Percentiles rank a stretch among this genome's conserved stretches.
Conservation (phyloP, 2,797 vertebrate genomes). For the Paramormyrops hopkinsi region DNA sequence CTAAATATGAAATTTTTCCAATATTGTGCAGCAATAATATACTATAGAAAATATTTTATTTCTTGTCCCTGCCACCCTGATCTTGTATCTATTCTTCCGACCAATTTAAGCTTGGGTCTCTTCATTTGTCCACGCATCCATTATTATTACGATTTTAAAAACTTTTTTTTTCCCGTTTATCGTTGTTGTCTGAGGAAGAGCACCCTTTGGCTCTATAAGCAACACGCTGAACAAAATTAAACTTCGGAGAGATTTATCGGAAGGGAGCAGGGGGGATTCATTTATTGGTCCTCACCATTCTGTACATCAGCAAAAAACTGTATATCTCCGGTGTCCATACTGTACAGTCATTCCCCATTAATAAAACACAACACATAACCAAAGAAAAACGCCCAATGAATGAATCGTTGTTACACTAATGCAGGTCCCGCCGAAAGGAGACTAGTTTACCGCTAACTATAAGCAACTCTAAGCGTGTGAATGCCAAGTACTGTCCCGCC, state of each 20-base stretch:
- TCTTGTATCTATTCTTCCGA: background rate
- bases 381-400: background rate
- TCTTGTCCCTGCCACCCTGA: background rate
- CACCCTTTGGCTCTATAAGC: background rate
- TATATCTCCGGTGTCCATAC: background rate
- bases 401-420: background rate
- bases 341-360: background rate
- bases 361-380: background rate
- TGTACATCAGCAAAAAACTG: background rate
- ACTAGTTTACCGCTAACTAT: background rate
- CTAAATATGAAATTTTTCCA: background rate
- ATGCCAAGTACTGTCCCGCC: conserved; percentile 6
- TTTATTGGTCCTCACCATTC: background rate
- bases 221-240: background rate
- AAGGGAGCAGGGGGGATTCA: background rate
- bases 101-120: background rate
- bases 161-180: background rate
- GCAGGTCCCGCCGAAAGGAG: background rate
- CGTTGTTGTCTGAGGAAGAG: background rate
- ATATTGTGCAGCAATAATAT: background rate
- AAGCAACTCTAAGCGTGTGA: background rate
- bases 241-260: background rate
- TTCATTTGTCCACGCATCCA: background rate
- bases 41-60: background rate
- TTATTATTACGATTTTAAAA: background rate